These are phyloP conservation scores for Sinocyclocheilus anshuiensis DNA, from an alignment of 2,113 vertebrate species.

Conservation along the genomic window DNA sequence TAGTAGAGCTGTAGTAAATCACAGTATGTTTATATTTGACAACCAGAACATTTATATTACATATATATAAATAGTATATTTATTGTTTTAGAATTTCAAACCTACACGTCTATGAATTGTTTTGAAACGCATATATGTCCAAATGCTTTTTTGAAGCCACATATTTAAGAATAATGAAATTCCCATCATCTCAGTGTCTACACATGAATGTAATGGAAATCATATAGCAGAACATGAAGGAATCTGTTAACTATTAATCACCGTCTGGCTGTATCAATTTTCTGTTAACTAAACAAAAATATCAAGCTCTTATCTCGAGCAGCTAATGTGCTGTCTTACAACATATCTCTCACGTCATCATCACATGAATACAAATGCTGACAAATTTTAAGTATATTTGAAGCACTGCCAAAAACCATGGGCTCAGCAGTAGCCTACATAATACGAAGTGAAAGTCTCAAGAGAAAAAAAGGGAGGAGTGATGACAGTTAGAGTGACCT, in stretches of 20 bases:
- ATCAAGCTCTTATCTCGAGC: neutral
- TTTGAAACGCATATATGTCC: neutral
- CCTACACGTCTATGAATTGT: neutral
- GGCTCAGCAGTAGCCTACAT: slow-evolving; percentile 12
- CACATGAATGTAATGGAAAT: neutral
- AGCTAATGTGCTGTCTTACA: neutral
- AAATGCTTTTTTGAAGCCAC: neutral
- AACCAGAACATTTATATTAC: neutral
- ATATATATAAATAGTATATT: neutral
- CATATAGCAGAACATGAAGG: slow-evolving; percentile 56
- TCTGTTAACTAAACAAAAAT: slow-evolving; percentile 2
- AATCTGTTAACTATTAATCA: slow-evolving; percentile 72
- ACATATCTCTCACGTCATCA: neutral
- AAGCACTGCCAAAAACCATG: neutral
- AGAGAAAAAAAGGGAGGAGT: slow-evolving; percentile 3
- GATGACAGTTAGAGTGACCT: slow-evolving; percentile 17
- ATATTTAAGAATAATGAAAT: neutral
- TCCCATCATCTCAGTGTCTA: neutral
- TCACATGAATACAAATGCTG: slow-evolving; percentile 25
- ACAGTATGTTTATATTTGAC: neutral
- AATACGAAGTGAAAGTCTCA: neutral
- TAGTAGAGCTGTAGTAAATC: neutral
- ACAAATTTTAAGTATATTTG: neutral
- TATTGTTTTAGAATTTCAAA: neutral
- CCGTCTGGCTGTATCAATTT: neutral